phyloP scores from a whole-genome alignment of 2,888 invertebrate genomes.

The Tetragonula carbonaria region DNA sequence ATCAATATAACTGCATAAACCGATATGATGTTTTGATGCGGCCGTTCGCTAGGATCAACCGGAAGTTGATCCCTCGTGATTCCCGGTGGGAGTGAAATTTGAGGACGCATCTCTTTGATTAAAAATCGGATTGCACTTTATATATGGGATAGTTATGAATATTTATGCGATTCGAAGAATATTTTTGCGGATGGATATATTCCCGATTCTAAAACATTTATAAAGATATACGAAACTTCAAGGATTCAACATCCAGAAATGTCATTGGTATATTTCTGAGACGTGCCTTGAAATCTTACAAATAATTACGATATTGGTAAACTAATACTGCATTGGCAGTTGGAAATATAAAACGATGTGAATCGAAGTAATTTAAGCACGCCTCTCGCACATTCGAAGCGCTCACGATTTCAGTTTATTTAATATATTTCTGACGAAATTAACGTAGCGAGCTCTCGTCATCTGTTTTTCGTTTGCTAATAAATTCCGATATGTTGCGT shows the following conservation, averaged over 20 bases:
- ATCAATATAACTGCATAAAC: constrained; percentile 49
- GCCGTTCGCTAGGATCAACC: constrained; percentile 37
- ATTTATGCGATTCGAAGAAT: neutral
- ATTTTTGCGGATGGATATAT: neutral
- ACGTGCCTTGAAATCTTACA: constrained; percentile 8
- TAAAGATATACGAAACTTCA: neutral
- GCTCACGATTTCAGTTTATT: constrained; percentile 12
- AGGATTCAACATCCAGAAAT: neutral
- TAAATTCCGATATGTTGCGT: constrained; percentile 40
- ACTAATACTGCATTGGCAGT: constrained; percentile 12
- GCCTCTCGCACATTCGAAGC: constrained; percentile 22
- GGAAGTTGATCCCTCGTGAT: constrained; percentile 20
- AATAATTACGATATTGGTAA: constrained; percentile 1
- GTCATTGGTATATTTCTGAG: neutral
- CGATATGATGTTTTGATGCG: constrained; percentile 48
- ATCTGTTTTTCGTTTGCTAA: neutral
- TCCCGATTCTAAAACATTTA: neutral
- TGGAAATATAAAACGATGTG: constrained; percentile 1
- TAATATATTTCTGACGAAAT: constrained; percentile 36
- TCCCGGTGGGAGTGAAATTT: constrained; percentile 8
- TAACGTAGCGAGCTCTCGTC: constrained; percentile 21
- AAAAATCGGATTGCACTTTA: constrained; percentile 39
- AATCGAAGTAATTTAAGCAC: constrained; percentile 21
- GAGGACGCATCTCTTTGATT: constrained; percentile 42
- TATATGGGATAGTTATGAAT: constrained; percentile 5